These are phyloP conservation scores for Forpus xanthops DNA, from an alignment of 2,797 vertebrate genomes.

Conservation along the genomic window DNA sequence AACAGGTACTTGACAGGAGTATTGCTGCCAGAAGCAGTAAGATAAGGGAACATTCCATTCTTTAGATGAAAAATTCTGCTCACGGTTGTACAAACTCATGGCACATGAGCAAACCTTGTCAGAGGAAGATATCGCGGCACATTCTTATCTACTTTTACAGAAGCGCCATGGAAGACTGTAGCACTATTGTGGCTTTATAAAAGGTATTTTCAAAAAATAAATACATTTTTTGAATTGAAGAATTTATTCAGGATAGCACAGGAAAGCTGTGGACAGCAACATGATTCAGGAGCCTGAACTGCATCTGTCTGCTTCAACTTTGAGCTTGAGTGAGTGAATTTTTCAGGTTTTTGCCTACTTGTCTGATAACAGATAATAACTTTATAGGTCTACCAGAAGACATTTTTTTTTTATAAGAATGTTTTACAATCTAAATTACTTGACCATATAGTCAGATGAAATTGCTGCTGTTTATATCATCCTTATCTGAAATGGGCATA, in stretches of 20 bases:
- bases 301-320: background rate
- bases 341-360: background rate
- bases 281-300: background rate
- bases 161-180: background rate
- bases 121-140: background rate
- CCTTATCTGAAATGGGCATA: background rate
- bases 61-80: background rate
- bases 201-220: background rate
- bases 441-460: background rate
- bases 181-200: background rate
- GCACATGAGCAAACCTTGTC: background rate
- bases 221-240: background rate
- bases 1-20: background rate
- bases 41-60: background rate
- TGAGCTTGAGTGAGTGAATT: background rate
- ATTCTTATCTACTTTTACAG: background rate
- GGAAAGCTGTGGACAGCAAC: background rate
- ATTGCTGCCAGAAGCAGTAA: background rate
- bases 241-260: background rate
- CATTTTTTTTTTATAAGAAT: background rate
- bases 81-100: accelerated
- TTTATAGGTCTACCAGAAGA: background rate
- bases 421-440: background rate
- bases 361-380: background rate
- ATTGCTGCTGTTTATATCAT: background rate